Conservation (phyloP, 1,140 invertebrate genomes). For the Streblospio benedicti region DNA sequence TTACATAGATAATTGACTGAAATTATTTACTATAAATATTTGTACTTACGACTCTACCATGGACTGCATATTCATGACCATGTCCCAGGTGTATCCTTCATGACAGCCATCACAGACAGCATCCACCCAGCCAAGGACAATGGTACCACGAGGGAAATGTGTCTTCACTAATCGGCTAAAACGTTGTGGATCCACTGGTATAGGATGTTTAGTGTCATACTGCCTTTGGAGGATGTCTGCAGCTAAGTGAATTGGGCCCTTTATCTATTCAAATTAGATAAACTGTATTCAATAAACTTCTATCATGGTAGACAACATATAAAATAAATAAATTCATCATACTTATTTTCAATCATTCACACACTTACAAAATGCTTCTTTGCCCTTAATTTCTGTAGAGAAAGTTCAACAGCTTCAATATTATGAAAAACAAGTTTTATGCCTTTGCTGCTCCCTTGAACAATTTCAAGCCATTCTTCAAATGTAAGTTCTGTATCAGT, state of each 20-base stretch:
- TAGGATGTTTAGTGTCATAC: constrained; percentile 42
- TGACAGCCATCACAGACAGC: constrained; percentile 48
- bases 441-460: constrained; percentile 57
- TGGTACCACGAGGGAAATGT: constrained; percentile 57
- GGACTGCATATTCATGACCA: constrained; percentile 66
- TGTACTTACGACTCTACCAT: no score
- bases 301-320: no score
- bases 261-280: constrained; percentile 57
- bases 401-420: constrained; percentile 64
- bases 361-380: no score
- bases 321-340: no score
- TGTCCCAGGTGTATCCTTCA: constrained; percentile 57
- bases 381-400: constrained; percentile 56
- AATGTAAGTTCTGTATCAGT: constrained; percentile 66
- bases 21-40: no score
- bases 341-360: no score
- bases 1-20: no score
- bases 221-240: constrained; percentile 85
- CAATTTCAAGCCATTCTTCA: constrained; percentile 59
- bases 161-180: constrained; percentile 57
- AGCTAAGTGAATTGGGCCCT: constrained; percentile 80
- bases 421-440: constrained; percentile 83
- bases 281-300: no score
- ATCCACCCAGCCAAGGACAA: constrained; percentile 85
- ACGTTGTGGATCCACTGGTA: constrained; percentile 57